Evolutionary conservation across 2,797 vertebrate species (phyloP), one percentile per base, ranked within the genome.

Genomic region (Garrulus glandarius): DNA sequence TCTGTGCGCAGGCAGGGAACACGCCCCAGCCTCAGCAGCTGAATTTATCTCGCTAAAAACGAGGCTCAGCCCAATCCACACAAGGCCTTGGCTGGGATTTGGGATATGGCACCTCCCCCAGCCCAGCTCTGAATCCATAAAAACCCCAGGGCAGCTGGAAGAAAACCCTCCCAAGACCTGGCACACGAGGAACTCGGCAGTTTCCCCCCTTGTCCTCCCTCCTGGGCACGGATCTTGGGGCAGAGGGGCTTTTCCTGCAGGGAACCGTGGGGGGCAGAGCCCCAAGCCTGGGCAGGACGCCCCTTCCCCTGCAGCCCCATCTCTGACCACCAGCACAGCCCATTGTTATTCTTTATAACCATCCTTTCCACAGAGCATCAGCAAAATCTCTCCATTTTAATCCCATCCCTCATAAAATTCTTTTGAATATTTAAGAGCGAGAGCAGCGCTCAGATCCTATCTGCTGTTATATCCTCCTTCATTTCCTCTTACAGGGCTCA

Each of bases 401-500:
- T 96, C 89, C 94, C 70, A 79, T 96, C 95, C 81, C 69, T 96
- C 93, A 76, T 56, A 83, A 85, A 47, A 82, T 71, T 82, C 94
- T 72, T 94, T 17, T 96, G 92, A 97, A 96, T 96, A 97, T 97
- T 94, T 94, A 90, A 86, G 82, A 71, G 70, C 4, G 2, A 70
- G 84, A 44, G 78, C 87, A 12, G 59, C 22, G 43, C 85, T 84
- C 88, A 52, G 87, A 93, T 93, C 43, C n/a, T 94, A 96, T 96
- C 95, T 86, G 84, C 30, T 6, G 3, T 95, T 52, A 96, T 95
- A 95, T 97, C 96, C 59, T 87, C 93, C 93, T 97, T 96, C 94
- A 98, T 97, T 97, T 98, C 98, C 96, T 95, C 41, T 29, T 53
- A 34, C 89, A 86, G 93, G 11, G 2, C 49, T 50, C 67, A 32